Percentiles rank a stretch among this genome's conserved stretches.
Evolutionary conservation across 2,797 vertebrate species (phyloP).

Genomic region (Heteromormyrus szaboi): DNA sequence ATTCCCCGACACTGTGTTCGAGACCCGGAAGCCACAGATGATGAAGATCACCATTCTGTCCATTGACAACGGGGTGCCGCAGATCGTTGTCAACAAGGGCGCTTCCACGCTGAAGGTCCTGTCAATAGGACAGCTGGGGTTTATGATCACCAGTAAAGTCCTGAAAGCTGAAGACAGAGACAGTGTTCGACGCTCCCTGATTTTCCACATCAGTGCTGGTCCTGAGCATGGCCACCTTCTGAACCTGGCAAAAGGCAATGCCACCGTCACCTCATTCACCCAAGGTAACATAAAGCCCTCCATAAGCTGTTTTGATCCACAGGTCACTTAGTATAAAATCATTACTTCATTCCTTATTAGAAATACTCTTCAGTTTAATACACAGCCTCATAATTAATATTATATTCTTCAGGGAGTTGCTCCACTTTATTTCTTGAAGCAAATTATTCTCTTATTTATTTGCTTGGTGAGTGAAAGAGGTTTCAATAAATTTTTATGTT

Average conservation of each 20-base stretch:
- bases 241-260: conserved; percentile 76
- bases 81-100: conserved; percentile 80
- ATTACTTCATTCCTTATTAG: not conserved
- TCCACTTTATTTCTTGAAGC: not conserved
- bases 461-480: not conserved
- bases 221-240: conserved; percentile 81
- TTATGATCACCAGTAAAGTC: conserved; percentile 72
- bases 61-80: conserved; percentile 75
- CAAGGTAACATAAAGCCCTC: conserved; percentile 71
- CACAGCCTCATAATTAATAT: conserved; percentile 3
- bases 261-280: conserved; percentile 76
- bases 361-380: not conserved
- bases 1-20: conserved; percentile 84
- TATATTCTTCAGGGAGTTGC: not conserved
- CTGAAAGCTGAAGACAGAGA: conserved; percentile 80
- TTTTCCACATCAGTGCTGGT: conserved; percentile 67
- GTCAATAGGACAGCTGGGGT: conserved; percentile 74
- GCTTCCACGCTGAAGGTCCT: conserved; percentile 71
- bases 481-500: not conserved
- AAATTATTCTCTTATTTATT: conserved; percentile 4
- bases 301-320: not conserved
- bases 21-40: conserved; percentile 77
- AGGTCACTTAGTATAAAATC: not conserved
- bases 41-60: conserved; percentile 76
- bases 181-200: conserved; percentile 62